A percentile compares a stretch with the other conserved stretches of the same genome.
These are phyloP conservation scores for Hemichromis elongatus DNA, from an alignment of 2,113 vertebrate species.

Conservation along the genomic window DNA sequence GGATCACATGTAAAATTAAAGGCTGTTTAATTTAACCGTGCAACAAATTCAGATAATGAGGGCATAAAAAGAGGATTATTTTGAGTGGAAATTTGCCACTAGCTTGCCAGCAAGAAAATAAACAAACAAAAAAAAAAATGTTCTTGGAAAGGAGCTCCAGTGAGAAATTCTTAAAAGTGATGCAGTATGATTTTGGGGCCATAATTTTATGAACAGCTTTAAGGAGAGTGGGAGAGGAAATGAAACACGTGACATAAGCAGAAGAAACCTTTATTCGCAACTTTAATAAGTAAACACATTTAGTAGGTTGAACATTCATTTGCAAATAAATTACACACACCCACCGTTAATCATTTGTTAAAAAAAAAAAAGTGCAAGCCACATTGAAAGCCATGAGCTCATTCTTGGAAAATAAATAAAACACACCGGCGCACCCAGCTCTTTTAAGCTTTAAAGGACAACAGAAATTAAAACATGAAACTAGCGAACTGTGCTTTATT, in stretches of 20 bases:
- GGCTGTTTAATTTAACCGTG: slow-evolving; percentile 22
- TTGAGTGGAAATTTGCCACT: background rate
- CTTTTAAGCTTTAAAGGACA: background rate
- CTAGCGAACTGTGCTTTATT: background rate
- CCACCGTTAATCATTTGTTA: slow-evolving; percentile 20
- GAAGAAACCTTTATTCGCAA: slow-evolving; percentile 56
- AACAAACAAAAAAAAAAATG: background rate
- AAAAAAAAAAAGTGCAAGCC: slow-evolving; percentile 43
- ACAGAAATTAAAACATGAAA: background rate
- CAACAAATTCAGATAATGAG: slow-evolving; percentile 13
- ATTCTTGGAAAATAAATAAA: slow-evolving; percentile 23
- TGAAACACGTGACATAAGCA: background rate
- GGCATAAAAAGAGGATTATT: background rate
- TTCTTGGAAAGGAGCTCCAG: background rate
- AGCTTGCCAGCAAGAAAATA: slow-evolving; percentile 2
- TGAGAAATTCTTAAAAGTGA: background rate
- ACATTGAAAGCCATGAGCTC: slow-evolving; percentile 8
- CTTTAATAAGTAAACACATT: slow-evolving; percentile 28
- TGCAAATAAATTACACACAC: slow-evolving; percentile 45
- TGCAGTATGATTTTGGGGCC: background rate
- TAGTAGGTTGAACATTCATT: slow-evolving; percentile 39
- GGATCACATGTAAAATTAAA: slow-evolving; percentile 32
- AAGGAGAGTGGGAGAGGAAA: background rate
- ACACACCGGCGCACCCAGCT: background rate
- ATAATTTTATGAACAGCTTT: background rate